phyloP scores from a whole-genome alignment of 2,113 vertebrate genomes.

The Pseudonaja textilis region DNA sequence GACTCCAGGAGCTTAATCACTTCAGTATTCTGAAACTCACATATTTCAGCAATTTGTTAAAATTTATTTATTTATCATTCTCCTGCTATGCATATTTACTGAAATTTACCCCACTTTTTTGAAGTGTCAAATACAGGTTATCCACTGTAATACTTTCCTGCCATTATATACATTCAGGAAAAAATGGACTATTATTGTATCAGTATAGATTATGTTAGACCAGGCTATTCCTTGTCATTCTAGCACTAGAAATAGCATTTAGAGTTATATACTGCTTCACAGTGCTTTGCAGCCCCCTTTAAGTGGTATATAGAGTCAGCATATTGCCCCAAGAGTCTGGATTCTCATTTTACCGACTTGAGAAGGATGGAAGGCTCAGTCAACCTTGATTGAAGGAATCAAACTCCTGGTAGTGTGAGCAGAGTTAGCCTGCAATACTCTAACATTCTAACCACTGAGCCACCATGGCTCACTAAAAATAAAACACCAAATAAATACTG shows the following conservation, averaged over 20 bases:
- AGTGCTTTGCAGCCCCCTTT: not conserved
- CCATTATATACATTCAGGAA: not conserved
- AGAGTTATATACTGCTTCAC: not conserved
- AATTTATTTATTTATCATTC: not conserved
- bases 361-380: not conserved
- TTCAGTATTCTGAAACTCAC: not conserved
- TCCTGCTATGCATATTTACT: not conserved
- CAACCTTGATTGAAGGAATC: not conserved
- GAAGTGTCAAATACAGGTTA: not conserved
- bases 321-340: not conserved
- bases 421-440: not conserved
- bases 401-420: not conserved
- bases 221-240: not conserved
- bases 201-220: not conserved
- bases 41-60: not conserved
- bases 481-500: not conserved
- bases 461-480: not conserved
- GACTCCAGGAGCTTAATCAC: not conserved
- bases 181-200: not conserved
- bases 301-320: not conserved
- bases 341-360: not conserved
- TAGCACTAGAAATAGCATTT: not conserved
- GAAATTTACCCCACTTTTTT: not conserved
- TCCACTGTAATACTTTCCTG: too few relatives aligned
- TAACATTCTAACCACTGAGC: not conserved